phyloP scores from a whole-genome alignment of 1,140 invertebrate genomes.

The Nomia melanderi region DNA sequence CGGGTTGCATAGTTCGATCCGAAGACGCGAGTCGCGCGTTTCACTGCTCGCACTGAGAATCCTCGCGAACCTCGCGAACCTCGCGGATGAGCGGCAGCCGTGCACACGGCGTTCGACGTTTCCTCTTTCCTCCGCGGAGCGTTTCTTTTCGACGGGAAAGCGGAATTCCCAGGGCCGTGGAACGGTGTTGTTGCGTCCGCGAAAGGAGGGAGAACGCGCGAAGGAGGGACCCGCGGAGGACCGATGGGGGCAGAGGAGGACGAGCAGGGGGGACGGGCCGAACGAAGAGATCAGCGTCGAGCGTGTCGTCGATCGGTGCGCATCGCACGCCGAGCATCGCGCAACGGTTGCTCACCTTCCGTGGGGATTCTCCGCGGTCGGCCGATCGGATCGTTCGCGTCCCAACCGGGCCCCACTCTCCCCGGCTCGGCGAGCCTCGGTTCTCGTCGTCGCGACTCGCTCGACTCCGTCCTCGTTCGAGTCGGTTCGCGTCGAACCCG shows the following conservation, averaged over 20 bases:
- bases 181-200: conserved; percentile 43
- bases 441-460: neutral
- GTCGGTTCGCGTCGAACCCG: neutral
- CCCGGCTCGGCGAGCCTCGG: conserved; percentile 8
- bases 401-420: neutral
- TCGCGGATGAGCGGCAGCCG: conserved; percentile 41
- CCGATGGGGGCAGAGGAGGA: neutral
- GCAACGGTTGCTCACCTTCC: conserved; percentile 26
- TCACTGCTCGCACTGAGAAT: neutral
- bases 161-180: conserved; percentile 46
- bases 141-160: conserved; percentile 52
- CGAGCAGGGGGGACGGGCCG: neutral
- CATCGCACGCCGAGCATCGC: conserved; percentile 16
- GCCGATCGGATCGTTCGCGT: no score
- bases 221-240: neutral
- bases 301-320: conserved; percentile 23
- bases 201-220: conserved; percentile 40
- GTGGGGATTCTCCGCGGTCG: neutral
- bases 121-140: conserved; percentile 47
- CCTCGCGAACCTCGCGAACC: conserved; percentile 30
- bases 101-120: conserved; percentile 46
- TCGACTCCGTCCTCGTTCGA: conserved; percentile 3
- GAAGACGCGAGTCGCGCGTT: neutral
- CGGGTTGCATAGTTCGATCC: conserved; percentile 15
- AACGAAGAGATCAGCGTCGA: conserved; percentile 24